Percentiles rank a stretch among this genome's conserved stretches.
Evolutionary conservation across 2,113 vertebrate species (phyloP).

Genomic region (Phasianus colchicus): DNA sequence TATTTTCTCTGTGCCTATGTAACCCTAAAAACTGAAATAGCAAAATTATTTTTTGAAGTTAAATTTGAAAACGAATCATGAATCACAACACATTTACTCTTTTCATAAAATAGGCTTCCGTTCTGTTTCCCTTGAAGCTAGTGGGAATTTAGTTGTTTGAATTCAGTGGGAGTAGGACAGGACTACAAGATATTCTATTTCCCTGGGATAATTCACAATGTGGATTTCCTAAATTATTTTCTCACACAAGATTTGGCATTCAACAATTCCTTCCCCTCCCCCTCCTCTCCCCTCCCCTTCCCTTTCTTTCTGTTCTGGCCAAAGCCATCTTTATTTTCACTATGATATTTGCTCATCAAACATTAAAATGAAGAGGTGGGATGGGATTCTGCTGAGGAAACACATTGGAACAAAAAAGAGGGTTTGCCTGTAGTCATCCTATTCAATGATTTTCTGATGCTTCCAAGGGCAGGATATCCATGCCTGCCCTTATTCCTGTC

Average conservation of each 20-base stretch:
- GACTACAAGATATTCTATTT: neutral
- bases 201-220: neutral
- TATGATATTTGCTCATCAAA: neutral
- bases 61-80: neutral
- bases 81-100: neutral
- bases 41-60: neutral
- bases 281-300: too few species aligned
- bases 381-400: neutral
- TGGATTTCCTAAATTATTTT: neutral
- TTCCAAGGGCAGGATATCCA: neutral
- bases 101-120: neutral
- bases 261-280: too few species aligned
- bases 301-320: too few species aligned
- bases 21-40: neutral
- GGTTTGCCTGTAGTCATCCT: neutral
- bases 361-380: neutral
- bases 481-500: neutral
- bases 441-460: neutral
- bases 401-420: neutral
- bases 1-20: neutral
- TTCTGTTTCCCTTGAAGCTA: neutral
- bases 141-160: neutral
- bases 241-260: neutral
- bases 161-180: neutral
- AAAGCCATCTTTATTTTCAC: neutral